phyloP scores from a whole-genome alignment of 2,888 invertebrate genomes.

The Nipponacmea schrenckii region DNA sequence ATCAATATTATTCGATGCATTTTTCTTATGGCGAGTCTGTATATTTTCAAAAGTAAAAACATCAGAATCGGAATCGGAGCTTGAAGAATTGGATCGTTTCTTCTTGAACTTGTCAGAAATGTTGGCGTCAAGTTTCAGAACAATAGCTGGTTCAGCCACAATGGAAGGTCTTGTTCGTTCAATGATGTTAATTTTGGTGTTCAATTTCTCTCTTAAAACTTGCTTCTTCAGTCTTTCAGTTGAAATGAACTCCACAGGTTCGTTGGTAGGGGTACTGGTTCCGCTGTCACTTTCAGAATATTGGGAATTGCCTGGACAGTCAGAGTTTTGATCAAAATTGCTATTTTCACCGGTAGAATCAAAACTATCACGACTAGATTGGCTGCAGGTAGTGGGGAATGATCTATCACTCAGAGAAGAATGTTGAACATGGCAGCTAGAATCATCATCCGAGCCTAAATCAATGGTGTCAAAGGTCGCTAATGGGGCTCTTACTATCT shows the following conservation, averaged over 20 bases:
- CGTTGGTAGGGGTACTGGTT: not conserved
- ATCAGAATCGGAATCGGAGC: slow-evolving; percentile 22
- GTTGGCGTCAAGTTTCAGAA: not conserved
- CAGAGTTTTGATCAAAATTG: not conserved
- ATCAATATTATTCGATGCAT: slow-evolving; percentile 2
- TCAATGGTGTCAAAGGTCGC: slow-evolving; percentile 62
- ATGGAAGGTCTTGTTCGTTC: not conserved
- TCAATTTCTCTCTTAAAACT: not conserved
- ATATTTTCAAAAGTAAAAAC: slow-evolving; percentile 9
- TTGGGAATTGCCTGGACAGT: not conserved
- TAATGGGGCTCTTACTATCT: slow-evolving; percentile 46
- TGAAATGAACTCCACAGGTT: not conserved
- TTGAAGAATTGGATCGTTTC: slow-evolving; percentile 11
- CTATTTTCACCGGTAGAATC: not conserved
- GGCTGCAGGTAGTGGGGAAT: not conserved
- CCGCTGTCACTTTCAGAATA: slow-evolving; percentile 4
- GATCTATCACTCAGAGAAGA: slow-evolving; percentile 9
- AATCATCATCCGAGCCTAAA: slow-evolving; percentile 46
- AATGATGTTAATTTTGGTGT: not conserved
- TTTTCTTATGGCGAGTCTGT: slow-evolving; percentile 7
- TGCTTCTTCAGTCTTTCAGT: not conserved
- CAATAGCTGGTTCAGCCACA: not conserved
- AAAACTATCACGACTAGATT: not conserved
- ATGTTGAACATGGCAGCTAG: slow-evolving; percentile 12
- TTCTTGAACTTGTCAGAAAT: slow-evolving; percentile 1